A percentile compares a stretch with the other conserved stretches of the same genome.
phyloP scores from a whole-genome alignment of 2,113 vertebrate genomes.

The Plectropomus leopardus region DNA sequence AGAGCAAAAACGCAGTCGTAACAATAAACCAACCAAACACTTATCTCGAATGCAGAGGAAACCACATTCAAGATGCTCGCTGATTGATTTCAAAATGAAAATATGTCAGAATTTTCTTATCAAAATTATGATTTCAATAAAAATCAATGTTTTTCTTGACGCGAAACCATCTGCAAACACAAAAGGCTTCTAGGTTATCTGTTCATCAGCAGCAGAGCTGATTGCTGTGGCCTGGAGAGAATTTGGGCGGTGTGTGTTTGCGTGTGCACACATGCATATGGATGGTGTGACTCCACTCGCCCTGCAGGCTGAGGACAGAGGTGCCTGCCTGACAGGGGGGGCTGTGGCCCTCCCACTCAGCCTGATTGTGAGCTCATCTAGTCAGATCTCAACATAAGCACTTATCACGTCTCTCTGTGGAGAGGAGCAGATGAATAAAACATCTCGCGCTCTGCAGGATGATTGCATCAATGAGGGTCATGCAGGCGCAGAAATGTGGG shows the following conservation, averaged over 20 bases:
- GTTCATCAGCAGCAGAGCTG: constrained; percentile 19
- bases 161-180: constrained; percentile 4
- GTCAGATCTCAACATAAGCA: constrained; percentile 41
- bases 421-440: constrained; percentile 41
- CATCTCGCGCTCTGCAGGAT: constrained; percentile 32
- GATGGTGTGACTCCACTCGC: neutral
- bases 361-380: constrained; percentile 30
- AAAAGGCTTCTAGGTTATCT: constrained; percentile 13
- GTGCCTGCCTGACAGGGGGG: constrained; percentile 1
- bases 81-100: neutral
- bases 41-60: neutral
- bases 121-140: neutral
- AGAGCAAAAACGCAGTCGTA: neutral
- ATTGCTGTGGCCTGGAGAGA: constrained; percentile 16
- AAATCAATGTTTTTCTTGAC: neutral
- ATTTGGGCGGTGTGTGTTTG: neutral
- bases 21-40: neutral
- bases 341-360: constrained; percentile 13
- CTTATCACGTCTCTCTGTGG: constrained; percentile 20
- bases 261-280: neutral
- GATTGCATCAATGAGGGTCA: constrained; percentile 45
- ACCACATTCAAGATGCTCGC: neutral
- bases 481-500: constrained; percentile 3
- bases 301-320: neutral
- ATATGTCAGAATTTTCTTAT: neutral